Evolutionary conservation across 2,888 invertebrate genomes (phyloP).

Genomic region (Macropis europaea): DNA sequence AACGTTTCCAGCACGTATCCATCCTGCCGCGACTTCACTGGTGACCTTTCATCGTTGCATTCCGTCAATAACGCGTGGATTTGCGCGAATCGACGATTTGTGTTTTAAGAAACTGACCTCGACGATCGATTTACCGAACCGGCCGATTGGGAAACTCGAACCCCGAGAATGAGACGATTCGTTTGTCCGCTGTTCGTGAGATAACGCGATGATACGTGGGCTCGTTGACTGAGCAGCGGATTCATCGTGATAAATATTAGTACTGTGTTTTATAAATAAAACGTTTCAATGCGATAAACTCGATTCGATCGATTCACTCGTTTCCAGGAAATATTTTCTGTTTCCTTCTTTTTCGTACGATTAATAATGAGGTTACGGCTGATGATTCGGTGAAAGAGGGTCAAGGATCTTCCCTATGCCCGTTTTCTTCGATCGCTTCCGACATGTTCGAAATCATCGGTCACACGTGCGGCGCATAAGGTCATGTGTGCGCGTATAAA

Average conservation of each 20-base stretch:
- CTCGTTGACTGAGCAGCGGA: background rate
- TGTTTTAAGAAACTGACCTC: background rate
- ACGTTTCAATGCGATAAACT: too few relatives aligned
- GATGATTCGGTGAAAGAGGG: slow-evolving; percentile 2
- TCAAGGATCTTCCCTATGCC: slow-evolving; percentile 12
- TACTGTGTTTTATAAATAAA: too few relatives aligned
- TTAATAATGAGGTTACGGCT: background rate
- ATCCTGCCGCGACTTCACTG: slow-evolving; percentile 2
- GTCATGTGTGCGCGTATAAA: slow-evolving; percentile 35
- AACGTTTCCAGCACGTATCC: slow-evolving; percentile 22
- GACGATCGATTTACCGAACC: background rate
- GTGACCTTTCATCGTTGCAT: slow-evolving; percentile 44
- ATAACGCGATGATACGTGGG: background rate
- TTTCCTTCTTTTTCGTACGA: too few relatives aligned
- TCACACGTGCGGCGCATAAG: slow-evolving; percentile 56
- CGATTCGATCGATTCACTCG: too few relatives aligned
- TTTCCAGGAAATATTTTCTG: too few relatives aligned
- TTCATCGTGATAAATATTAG: too few relatives aligned
- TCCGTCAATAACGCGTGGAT: slow-evolving; percentile 6
- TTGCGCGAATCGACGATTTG: background rate
- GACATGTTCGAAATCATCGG: slow-evolving; percentile 42
- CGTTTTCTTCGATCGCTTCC: slow-evolving; percentile 30
- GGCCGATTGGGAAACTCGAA: background rate
- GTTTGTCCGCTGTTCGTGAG: background rate
- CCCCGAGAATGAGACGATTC: background rate